Evolutionary conservation across 2,888 invertebrate species (phyloP).

Genomic region (Thecocarcelia acutangulata): DNA sequence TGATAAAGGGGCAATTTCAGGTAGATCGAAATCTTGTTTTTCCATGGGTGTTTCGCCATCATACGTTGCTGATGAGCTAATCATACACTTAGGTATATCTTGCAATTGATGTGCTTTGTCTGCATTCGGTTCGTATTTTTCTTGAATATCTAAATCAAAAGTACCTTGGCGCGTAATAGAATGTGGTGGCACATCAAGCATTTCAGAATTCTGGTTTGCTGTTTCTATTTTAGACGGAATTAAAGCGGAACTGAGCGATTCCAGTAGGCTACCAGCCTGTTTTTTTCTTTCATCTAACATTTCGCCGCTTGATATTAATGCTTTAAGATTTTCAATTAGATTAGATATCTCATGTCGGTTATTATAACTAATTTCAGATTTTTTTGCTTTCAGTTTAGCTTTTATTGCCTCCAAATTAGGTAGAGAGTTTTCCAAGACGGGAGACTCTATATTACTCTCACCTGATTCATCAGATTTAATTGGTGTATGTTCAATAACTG

Average conservation of each 20-base stretch:
- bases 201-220: background rate
- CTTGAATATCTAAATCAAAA: slow-evolving; percentile 73
- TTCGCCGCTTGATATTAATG: slow-evolving; percentile 70
- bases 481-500: slow-evolving; percentile 30
- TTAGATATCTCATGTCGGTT: slow-evolving; percentile 70
- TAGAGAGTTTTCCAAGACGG: background rate
- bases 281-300: slow-evolving; percentile 69
- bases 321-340: slow-evolving; percentile 72
- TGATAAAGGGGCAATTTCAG: slow-evolving; percentile 63
- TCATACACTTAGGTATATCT: slow-evolving; percentile 68
- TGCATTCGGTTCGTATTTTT: slow-evolving; percentile 29
- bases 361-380: slow-evolving; percentile 62
- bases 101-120: slow-evolving; percentile 4
- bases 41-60: slow-evolving; percentile 68
- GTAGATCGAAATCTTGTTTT: slow-evolving; percentile 65
- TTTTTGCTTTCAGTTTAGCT: slow-evolving; percentile 65
- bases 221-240: background rate
- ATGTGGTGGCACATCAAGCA: slow-evolving; percentile 52
- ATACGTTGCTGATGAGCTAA: slow-evolving; percentile 70
- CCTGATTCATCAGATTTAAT: background rate
- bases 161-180: slow-evolving; percentile 74
- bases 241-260: slow-evolving; percentile 72
- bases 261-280: slow-evolving; percentile 71
- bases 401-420: slow-evolving; percentile 64
- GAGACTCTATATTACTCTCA: background rate